phyloP scores from a whole-genome alignment of 2,797 vertebrate species.

The Paedocypris micromegethes region DNA sequence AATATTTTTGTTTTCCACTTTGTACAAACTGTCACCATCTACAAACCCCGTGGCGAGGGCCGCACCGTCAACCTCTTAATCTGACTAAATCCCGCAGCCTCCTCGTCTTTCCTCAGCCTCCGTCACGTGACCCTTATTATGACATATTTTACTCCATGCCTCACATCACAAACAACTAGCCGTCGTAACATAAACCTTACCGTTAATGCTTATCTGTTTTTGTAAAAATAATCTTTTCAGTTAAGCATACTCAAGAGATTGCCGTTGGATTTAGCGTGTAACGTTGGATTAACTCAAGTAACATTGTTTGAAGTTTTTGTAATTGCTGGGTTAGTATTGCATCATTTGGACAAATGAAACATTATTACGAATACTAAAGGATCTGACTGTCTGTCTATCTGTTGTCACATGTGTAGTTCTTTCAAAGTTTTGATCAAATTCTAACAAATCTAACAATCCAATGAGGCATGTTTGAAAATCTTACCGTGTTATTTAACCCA shows the following conservation, averaged over 20 bases:
- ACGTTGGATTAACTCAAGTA: conserved; percentile 23
- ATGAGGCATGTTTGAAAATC: too few relatives aligned
- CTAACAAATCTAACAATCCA: too few relatives aligned
- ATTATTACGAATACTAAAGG: too few relatives aligned
- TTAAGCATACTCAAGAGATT: conserved; percentile 21
- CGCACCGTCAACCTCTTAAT: neutral
- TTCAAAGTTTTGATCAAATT: too few relatives aligned
- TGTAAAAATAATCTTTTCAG: conserved; percentile 19
- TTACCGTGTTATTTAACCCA: too few relatives aligned
- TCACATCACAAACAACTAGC: conserved; percentile 3
- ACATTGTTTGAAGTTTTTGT: conserved; percentile 23
- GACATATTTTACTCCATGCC: conserved; percentile 3
- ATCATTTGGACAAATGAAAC: neutral
- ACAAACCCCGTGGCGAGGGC: neutral
- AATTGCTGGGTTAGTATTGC: conserved; percentile 1
- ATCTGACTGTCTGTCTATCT: too few relatives aligned
- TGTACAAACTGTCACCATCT: too few relatives aligned
- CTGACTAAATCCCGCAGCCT: neutral
- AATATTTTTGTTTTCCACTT: too few relatives aligned
- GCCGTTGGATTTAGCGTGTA: conserved; percentile 6
- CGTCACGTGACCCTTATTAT: conserved; percentile 19
- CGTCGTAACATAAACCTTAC: neutral
- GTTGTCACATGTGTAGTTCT: too few relatives aligned
- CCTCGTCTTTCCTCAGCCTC: too few relatives aligned
- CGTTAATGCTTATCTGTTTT: conserved; percentile 24